phyloP scores from a whole-genome alignment of 2,888 invertebrate genomes.

The Agrilus biguttatus region DNA sequence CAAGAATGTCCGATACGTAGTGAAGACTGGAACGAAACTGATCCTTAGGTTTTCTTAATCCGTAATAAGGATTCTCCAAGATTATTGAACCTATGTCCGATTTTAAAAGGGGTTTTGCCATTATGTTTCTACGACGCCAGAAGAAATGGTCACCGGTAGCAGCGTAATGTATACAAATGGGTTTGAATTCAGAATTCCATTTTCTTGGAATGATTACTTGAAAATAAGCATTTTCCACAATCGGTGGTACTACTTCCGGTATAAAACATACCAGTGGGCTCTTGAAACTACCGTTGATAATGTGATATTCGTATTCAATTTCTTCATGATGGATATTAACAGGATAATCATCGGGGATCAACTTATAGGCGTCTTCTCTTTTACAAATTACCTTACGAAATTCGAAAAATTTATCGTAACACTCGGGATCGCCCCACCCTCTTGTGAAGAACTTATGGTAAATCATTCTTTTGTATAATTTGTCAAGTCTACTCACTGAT shows the following conservation, averaged over 20 bases:
- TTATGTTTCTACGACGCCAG: constrained; percentile 76
- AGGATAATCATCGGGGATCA: constrained; percentile 72
- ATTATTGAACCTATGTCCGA: constrained; percentile 89
- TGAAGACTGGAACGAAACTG: constrained; percentile 82
- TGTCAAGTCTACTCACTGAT: constrained; percentile 45
- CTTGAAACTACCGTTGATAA: constrained; percentile 76
- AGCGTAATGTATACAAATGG: constrained; percentile 87
- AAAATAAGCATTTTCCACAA: constrained; percentile 71
- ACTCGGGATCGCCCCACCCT: constrained; percentile 93
- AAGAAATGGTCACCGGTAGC: constrained; percentile 97
- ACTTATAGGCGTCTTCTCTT: constrained; percentile 64
- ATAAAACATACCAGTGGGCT: constrained; percentile 71
- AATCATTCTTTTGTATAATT: constrained; percentile 72
- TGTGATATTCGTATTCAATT: constrained; percentile 52
- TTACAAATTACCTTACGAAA: constrained; percentile 78
- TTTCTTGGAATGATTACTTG: constrained; percentile 67
- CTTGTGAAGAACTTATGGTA: constrained; percentile 86
- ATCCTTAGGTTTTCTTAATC: constrained; percentile 71
- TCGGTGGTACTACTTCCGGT: constrained; percentile 76
- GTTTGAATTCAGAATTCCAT: constrained; percentile 61
- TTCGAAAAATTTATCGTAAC: constrained; percentile 70
- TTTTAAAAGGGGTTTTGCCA: constrained; percentile 82
- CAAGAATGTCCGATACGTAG: constrained; percentile 94
- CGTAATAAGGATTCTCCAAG: constrained; percentile 94
- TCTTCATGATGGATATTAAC: constrained; percentile 73